Evolutionary conservation across 2,113 vertebrate species (phyloP).

Genomic region (Dendrocopos noguchii): DNA sequence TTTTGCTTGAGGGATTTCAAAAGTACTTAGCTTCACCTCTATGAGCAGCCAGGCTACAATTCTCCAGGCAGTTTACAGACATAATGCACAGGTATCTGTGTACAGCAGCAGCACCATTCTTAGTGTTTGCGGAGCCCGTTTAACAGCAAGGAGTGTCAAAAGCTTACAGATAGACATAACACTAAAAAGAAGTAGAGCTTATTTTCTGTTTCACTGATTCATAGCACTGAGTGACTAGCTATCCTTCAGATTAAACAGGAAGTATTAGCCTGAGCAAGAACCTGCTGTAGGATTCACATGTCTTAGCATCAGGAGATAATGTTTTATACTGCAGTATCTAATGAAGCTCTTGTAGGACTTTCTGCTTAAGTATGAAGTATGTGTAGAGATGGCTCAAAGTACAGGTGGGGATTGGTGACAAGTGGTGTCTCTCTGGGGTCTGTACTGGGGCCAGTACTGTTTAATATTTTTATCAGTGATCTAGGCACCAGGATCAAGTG

Average conservation of each 20-base stretch:
- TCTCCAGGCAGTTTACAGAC: not conserved
- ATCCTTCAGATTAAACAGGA: not conserved
- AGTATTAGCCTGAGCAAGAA: not conserved
- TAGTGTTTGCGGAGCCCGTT: not conserved
- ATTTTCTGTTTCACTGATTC: not conserved
- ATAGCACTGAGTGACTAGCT: not conserved
- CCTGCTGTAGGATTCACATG: not conserved
- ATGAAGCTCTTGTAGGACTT: not conserved
- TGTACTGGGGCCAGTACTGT: too few relatives aligned
- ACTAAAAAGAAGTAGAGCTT: not conserved
- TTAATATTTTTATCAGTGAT: too few relatives aligned
- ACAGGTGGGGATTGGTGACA: too few relatives aligned
- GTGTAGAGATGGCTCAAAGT: not conserved
- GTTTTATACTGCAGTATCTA: not conserved
- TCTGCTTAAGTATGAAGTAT: not conserved
- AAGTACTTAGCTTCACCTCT: not conserved
- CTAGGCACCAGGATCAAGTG: too few relatives aligned
- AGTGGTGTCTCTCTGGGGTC: too few relatives aligned
- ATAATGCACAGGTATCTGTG: fast-evolving
- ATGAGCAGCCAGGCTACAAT: not conserved
- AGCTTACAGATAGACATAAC: not conserved
- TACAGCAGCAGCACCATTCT: not conserved
- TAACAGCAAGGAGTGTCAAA: not conserved
- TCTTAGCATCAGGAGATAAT: not conserved
- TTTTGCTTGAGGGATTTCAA: not conserved